Evolutionary conservation across 2,888 invertebrate species (phyloP).

Genomic region (Monoplex corrugatus): DNA sequence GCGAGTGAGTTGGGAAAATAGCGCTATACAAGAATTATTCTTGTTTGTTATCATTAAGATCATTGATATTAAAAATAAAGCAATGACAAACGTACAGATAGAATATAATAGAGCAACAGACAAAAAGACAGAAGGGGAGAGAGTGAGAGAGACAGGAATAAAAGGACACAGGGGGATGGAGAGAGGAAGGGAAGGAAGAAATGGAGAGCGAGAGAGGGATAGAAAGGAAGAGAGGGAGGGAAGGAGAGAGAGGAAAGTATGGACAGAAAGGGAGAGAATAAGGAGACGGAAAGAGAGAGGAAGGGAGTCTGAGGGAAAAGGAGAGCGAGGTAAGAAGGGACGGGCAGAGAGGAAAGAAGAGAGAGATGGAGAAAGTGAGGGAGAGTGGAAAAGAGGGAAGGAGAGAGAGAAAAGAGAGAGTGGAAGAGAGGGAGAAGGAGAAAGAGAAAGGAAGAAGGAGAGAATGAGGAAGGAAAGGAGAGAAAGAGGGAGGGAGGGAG

Average conservation of each 20-base stretch:
- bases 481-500: not conserved
- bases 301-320: conserved; percentile 14
- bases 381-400: not conserved
- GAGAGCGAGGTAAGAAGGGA: conserved; percentile 22
- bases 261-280: no score
- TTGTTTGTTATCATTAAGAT: no score
- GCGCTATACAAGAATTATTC: no score
- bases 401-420: no score
- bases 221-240: conserved; percentile 37
- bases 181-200: not conserved
- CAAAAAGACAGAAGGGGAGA: no score
- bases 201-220: conserved; percentile 8
- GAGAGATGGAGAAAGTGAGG: conserved; percentile 23
- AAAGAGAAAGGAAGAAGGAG: not conserved
- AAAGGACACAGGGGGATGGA: no score
- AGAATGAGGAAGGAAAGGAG: not conserved
- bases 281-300: not conserved
- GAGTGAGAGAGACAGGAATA: no score
- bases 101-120: no score
- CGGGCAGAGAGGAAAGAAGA: conserved; percentile 27
- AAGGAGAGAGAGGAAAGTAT: conserved; percentile 40
- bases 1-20: no score
- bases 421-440: not conserved
- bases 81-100: no score
- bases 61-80: no score